A percentile compares a stretch with the other conserved stretches of the same genome.
These are phyloP conservation scores for Mesorhabditis spiculigera DNA, from an alignment of 2,888 invertebrate species.

Conservation along the genomic window DNA sequence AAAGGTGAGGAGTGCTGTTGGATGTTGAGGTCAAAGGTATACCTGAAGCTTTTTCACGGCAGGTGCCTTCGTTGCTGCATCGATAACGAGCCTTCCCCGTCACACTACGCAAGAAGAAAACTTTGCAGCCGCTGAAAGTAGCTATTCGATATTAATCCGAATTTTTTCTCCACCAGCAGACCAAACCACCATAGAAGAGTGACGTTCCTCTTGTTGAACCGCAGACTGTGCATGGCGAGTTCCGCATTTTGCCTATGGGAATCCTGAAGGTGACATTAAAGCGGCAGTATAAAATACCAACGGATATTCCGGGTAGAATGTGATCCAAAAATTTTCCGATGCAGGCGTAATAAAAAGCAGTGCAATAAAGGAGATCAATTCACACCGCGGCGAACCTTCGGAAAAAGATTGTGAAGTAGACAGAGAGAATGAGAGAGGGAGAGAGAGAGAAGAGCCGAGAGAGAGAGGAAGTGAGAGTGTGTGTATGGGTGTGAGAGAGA, in stretches of 20 bases:
- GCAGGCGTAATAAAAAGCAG: no score
- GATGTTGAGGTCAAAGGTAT: background rate
- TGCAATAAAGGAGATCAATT: no score
- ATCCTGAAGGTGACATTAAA: no score
- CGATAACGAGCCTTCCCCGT: constrained; percentile 3
- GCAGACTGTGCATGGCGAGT: background rate
- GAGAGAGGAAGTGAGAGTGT: no score
- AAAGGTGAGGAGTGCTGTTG: background rate
- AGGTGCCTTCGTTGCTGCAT: background rate
- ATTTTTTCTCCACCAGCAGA: constrained; percentile 1
- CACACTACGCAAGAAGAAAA: background rate
- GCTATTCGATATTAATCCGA: background rate
- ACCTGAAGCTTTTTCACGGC: background rate
- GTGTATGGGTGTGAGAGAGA: no score
- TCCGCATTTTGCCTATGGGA: background rate
- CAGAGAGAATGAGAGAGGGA: no score
- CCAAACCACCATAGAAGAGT: constrained; percentile 1
- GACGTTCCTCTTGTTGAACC: background rate
- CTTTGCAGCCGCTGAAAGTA: constrained; percentile 4
- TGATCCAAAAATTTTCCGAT: no score
- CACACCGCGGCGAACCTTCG: no score
- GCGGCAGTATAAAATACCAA: no score
- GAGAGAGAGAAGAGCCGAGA: no score
- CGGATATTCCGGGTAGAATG: no score
- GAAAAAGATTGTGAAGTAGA: no score